Evolutionary conservation across 2,888 invertebrate genomes (phyloP), one percentile per base, ranked within the genome.

Genomic region (Steinernema carpocapsae): DNA sequence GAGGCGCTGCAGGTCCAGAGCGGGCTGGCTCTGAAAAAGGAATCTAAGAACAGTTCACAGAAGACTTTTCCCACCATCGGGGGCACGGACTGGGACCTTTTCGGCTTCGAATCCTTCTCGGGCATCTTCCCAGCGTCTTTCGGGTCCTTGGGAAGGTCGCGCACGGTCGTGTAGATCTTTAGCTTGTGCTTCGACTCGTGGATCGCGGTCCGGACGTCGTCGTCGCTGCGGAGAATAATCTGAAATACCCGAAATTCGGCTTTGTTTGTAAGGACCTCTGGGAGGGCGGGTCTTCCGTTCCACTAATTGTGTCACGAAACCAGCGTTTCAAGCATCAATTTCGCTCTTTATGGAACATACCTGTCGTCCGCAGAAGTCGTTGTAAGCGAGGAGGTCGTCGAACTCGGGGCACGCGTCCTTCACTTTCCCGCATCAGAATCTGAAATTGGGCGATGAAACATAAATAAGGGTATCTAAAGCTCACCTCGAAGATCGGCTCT

Each of bases 361-460:
- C 79, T 85, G 85, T 72, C 83, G 73, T 6, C 85, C 85, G 76
- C 77, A 79, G 29, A 80, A 78, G 72, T 85, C 84, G 71, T 85
- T 85, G 77, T 83, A 85, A n/a, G 85, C 85, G 74, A 85, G 74
- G 12, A 80, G 78, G 26, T 85, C 85, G 32, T 84, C 81, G 73
- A 85, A 85, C 56, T 85, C 83, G 37, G 83, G 81, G 7, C 81
- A 77, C 19, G 74, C 76, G 26, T 83, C 83, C 71, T 82, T 76
- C 70, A 84, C 78, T 70, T 85, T 85, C n/a, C 77, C 84, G 83
- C 78, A 85, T 77, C 56, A 85, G 74, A 32, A 78, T 82, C 83
- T 84, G 74, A 46, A 82, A 79, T 79, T 80, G 43, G n/a, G n/a
- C n/a, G n/a, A n/a, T n/a, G n/a, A n/a, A n/a, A n/a, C n/a, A n/a